Evolutionary conservation across 2,888 invertebrate genomes (phyloP), one percentile per base, ranked within the genome.

Genomic region (Leucophenga montana): DNA sequence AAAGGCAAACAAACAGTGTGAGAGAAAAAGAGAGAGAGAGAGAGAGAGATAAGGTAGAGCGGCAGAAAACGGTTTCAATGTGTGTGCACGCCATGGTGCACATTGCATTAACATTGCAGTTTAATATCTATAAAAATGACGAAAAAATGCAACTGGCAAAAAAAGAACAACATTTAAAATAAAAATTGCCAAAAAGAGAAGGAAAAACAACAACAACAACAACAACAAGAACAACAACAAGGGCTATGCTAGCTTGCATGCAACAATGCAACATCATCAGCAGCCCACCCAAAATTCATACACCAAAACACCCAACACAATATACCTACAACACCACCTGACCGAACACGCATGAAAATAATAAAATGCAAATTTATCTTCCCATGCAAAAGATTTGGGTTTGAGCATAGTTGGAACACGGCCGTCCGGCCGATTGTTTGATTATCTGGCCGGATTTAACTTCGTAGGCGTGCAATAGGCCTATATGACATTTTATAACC

Each of bases 61-160:
- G 8, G 39, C 8, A 39, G 39, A 3, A 39, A 39, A 39, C 8
- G 11, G 8, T 39, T 5, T 39, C 39, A 8, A 39, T 39, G 11
- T 39, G 39, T 39, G 11, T 57, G 31, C 31, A 57, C 22, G 1
- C 11, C 39, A 39, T n/a, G 22, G 62, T 27, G 22, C 20, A 77
- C 78, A 78, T 77, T 73, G 75, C 71, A 77, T 77, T 76, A 79
- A 76, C 77, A 77, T 72, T 70, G 71, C 74, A 64, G 75, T 75
- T 75, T 69, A 67, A 72, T 73, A 71, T 39, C 11, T 67, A 69
- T 69, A 73, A 66, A 71, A 70, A 70, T 56, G 64, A 72, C 54
- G 61, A 20, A 56, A 56, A 70, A 59, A 27, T 4, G 27, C 27
- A 4, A 27, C 27, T 27, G 27, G 27, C 13, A n/a, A 48, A 67